phyloP scores from a whole-genome alignment of 2,797 vertebrate species.

The Sebastes hubbsi region DNA sequence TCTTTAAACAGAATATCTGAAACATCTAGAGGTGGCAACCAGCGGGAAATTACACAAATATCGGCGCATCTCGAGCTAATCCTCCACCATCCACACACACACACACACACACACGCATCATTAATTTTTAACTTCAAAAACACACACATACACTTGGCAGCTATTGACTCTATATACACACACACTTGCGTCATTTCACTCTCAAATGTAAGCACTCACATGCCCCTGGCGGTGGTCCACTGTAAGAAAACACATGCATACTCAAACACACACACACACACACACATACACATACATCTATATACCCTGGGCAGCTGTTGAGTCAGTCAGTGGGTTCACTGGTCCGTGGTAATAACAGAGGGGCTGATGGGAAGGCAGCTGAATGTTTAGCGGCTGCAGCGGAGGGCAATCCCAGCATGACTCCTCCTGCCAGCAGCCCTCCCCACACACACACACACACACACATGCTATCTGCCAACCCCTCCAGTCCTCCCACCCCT shows the following conservation, averaged over 20 bases:
- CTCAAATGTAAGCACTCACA: conserved; percentile 26
- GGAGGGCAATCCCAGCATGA: conserved; percentile 55
- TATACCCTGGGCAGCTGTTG: conserved; percentile 61
- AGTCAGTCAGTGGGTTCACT: conserved; percentile 56
- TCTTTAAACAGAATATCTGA: not conserved
- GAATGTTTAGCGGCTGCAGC: conserved; percentile 62
- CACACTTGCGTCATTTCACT: conserved; percentile 37
- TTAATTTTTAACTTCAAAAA: conserved; percentile 44
- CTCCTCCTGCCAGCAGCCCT: conserved; percentile 22
- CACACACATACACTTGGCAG: conserved; percentile 2
- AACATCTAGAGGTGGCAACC: not conserved
- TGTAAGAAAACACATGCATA: not conserved
- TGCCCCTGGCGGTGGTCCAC: not conserved
- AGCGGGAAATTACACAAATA: conserved; percentile 7
- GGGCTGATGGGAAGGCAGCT: conserved; percentile 64
- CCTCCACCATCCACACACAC: not conserved
- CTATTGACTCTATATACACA: conserved; percentile 17
- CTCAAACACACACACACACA: conserved; percentile 6
- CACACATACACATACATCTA: conserved; percentile 22
- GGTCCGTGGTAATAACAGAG: conserved; percentile 71
- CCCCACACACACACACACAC: not conserved
- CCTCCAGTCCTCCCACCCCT: conserved; percentile 19
- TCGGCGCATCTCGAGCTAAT: not conserved
- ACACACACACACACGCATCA: conserved; percentile 24
- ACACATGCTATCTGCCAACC: conserved; percentile 13